Evolutionary conservation across 1,140 invertebrate species (phyloP), one percentile per base, ranked within the genome.

Genomic region (Sinella curviseta): DNA sequence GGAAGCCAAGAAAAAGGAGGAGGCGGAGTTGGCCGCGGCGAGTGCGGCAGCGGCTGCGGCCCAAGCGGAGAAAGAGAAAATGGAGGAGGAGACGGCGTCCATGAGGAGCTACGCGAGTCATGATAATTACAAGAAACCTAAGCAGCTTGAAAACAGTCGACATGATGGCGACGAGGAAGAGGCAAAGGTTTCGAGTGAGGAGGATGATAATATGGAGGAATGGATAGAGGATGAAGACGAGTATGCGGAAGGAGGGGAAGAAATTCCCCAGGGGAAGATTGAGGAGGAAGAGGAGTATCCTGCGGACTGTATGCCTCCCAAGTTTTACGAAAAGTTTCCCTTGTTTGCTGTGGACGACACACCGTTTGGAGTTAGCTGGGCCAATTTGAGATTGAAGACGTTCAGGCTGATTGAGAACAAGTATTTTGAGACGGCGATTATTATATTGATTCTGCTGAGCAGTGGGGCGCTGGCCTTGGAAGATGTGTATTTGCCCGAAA

Each of bases 391-490:
- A 85, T 91, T 94, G 84, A 96, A 97, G 88, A 97, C 95, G 78
- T 97, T 94, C 88, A 91, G 92, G 88, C 90, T 98, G 83, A 97
- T 98, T 85, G 97, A 98, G 89, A 97, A 98, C 89, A 97, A 96
- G 88, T 98, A 98, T 89, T 99, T 99, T 90, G 97, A 99, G 91
- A 97, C 95, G 84, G 95, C 97, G 88, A 96, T 98, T 87, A 98
- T 99, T 86, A 94, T 94, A 84, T 97, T 98, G 94, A 99, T 99
- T 88, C 90, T 98, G 86, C 91, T 97, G 84, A 98, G 96, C 90
- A 97, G 95, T 91, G 89, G 97, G 88, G 95, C 97, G 86, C 91
- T 99, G 91, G 97, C 97, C 83, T 89, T 97, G 86, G 97, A 99
- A 92, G 97, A 99, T 89, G 94, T 97, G 84, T 92, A 98, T 89